Evolutionary conservation across 2,797 vertebrate species (phyloP).

Genomic region (Intellagama lesueurii): DNA sequence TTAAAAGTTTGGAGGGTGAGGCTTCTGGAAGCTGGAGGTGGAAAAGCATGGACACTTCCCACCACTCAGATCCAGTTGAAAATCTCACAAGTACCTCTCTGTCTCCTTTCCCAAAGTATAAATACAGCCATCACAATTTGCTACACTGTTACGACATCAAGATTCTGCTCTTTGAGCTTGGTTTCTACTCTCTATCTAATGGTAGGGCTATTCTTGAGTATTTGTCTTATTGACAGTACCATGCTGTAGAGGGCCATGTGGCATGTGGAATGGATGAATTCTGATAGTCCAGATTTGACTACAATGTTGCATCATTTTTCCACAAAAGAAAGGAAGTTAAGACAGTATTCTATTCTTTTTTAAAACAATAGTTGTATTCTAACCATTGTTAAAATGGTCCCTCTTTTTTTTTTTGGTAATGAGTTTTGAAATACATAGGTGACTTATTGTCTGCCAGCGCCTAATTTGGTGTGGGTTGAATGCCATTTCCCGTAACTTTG

Average conservation of each 20-base stretch:
- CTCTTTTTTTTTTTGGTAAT: not conserved
- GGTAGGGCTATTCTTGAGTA: not conserved
- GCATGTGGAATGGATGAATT: not conserved
- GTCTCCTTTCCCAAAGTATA: not conserved
- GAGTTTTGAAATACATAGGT: not conserved
- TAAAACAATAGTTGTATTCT: not conserved
- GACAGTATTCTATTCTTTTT: not conserved
- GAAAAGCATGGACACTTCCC: not conserved
- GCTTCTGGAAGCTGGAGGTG: no score
- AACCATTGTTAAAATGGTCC: not conserved
- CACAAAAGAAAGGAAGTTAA: not conserved
- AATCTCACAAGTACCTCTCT: not conserved
- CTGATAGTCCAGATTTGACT: not conserved
- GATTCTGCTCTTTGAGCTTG: not conserved
- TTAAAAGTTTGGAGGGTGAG: no score
- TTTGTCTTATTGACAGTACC: not conserved
- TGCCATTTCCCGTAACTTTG: slow-evolving; percentile 30
- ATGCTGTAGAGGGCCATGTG: not conserved
- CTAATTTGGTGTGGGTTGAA: slow-evolving; percentile 35
- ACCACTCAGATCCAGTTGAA: not conserved
- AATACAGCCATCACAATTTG: no score
- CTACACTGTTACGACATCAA: not conserved
- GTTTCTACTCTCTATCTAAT: not conserved
- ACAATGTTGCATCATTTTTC: slow-evolving; percentile 4
- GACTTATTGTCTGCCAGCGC: not conserved